Conservation (phyloP, 2,888 invertebrate genomes). For the Antheraea yamamai region DNA sequence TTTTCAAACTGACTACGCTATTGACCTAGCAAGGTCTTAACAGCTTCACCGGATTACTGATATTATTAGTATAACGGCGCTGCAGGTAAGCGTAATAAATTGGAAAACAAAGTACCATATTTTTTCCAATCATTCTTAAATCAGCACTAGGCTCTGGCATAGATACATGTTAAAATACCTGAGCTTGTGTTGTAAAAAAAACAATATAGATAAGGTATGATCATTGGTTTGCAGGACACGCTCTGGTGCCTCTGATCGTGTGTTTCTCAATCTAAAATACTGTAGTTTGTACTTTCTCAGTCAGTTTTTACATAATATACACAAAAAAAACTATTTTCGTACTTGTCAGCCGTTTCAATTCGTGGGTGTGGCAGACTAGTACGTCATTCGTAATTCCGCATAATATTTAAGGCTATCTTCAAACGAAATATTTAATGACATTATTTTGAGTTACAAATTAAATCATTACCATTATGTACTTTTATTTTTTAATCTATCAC, state of each 20-base stretch:
- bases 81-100: background rate
- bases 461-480: background rate
- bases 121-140: background rate
- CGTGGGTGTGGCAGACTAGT: background rate
- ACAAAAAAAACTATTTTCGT: background rate
- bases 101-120: background rate
- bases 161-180: background rate
- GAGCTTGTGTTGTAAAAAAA: background rate
- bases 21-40: no score
- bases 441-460: background rate
- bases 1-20: no score
- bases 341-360: background rate
- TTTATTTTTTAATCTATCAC: no score
- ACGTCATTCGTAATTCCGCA: background rate
- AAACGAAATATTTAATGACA: background rate
- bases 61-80: background rate
- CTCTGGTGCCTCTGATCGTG: background rate
- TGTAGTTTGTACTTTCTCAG: background rate
- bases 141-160: background rate
- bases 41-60: no score
- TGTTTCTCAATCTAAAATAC: background rate
- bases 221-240: slow-evolving; percentile 3
- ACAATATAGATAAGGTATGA: background rate
- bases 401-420: background rate
- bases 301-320: background rate